phyloP scores from a whole-genome alignment of 2,113 vertebrate genomes.

The Thinocorus orbignyianus region DNA sequence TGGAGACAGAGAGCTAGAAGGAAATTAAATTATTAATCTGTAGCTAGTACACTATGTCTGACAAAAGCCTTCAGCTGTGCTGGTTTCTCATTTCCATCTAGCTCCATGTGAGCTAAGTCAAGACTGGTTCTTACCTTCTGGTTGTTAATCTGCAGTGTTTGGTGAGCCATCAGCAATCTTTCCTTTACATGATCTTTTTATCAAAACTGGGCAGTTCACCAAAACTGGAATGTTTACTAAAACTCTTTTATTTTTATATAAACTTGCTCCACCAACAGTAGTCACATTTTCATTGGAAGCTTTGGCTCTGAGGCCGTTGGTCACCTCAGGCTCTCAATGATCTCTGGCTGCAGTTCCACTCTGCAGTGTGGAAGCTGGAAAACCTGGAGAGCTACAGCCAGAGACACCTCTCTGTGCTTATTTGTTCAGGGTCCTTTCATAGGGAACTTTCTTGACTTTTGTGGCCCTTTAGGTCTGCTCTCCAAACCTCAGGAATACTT shows the following conservation, averaged over 20 bases:
- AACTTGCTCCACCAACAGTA: background rate
- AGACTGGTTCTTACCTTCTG: background rate
- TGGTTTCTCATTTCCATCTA: background rate
- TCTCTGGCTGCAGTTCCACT: background rate
- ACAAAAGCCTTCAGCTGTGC: background rate
- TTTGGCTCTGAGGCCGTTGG: background rate
- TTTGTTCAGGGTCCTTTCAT: background rate
- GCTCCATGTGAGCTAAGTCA: background rate
- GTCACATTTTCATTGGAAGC: background rate
- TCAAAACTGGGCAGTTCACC: background rate
- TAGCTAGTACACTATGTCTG: background rate
- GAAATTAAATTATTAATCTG: constrained; percentile 42
- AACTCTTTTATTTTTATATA: background rate
- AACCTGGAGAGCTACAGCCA: background rate
- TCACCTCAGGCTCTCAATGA: background rate
- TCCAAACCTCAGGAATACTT: background rate
- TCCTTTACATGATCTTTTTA: background rate
- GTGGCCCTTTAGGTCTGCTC: background rate
- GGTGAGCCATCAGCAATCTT: background rate
- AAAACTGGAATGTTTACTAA: background rate
- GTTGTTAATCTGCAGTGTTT: background rate
- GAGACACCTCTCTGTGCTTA: background rate
- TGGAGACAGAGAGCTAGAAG: background rate
- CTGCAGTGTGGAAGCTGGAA: background rate
- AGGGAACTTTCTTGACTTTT: background rate